Percentiles rank a stretch among this genome's conserved stretches.
These are phyloP conservation scores for Drosophila pseudotakahashii DNA, from an alignment of 2,888 invertebrate genomes.

Conservation along the genomic window DNA sequence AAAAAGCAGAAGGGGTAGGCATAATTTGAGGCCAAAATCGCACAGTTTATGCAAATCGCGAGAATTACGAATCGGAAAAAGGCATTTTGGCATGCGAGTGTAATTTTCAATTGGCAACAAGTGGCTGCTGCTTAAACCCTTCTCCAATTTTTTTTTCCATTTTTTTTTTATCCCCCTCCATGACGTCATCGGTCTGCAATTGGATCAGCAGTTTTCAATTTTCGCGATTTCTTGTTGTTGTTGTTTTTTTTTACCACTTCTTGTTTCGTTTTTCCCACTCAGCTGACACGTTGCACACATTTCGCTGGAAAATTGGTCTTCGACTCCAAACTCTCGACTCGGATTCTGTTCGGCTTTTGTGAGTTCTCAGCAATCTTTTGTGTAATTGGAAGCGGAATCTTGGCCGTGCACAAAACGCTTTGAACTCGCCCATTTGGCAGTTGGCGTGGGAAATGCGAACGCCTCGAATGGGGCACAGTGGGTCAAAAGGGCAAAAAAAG, in stretches of 20 bases:
- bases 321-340: conserved; percentile 9
- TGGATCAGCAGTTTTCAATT: conserved; percentile 3
- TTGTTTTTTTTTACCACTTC: conserved; percentile 9
- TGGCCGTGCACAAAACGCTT: conserved; percentile 70
- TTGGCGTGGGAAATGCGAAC: conserved; percentile 68
- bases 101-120: conserved; percentile 31
- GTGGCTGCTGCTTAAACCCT: conserved; percentile 26
- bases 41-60: conserved; percentile 69
- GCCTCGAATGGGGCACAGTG: conserved; percentile 28
- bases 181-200: conserved; percentile 36
- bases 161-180: neutral
- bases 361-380: conserved; percentile 72
- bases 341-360: conserved; percentile 35
- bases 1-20: conserved; percentile 36
- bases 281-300: conserved; percentile 69
- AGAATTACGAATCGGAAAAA: conserved; percentile 42
- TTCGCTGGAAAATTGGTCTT: conserved; percentile 48
- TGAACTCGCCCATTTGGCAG: conserved; percentile 69
- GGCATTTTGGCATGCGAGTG: conserved; percentile 63
- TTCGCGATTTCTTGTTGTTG: neutral
- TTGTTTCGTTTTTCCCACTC: conserved; percentile 47
- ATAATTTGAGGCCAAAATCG: conserved; percentile 66
- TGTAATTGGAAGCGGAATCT: conserved; percentile 72
- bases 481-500: neutral
- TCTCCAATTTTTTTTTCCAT: neutral